Percentiles rank a stretch among this genome's conserved stretches.
These are phyloP conservation scores for Dasyprocta punctata DNA, from an alignment of 2,113 vertebrate genomes.

Conservation along the genomic window DNA sequence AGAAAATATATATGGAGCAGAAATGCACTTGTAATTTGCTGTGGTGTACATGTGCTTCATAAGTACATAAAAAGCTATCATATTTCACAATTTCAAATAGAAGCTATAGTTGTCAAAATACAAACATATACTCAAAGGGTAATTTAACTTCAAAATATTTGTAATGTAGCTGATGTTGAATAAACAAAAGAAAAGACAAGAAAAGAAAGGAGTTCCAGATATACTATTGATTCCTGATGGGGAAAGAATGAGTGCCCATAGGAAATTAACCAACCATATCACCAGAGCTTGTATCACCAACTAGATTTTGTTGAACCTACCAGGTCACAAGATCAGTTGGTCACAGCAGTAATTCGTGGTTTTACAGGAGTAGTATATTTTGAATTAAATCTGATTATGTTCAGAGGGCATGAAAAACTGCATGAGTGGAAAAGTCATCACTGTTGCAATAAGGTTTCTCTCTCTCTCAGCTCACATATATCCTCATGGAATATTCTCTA, in stretches of 20 bases:
- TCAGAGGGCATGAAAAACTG: neutral
- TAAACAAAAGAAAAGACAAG: neutral
- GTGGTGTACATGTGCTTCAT: neutral
- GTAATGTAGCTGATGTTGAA: neutral
- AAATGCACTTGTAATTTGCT: neutral
- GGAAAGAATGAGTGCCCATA: neutral
- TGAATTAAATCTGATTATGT: conserved; percentile 6
- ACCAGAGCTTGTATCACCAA: neutral
- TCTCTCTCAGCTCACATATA: neutral
- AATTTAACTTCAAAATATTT: neutral
- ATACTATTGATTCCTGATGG: neutral
- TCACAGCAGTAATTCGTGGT: neutral
- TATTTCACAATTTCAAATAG: neutral
- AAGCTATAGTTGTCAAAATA: neutral
- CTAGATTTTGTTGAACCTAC: neutral
- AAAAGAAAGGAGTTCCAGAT: neutral
- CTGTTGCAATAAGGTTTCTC: neutral
- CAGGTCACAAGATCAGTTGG: neutral
- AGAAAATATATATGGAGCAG: neutral
- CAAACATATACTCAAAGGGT: neutral
- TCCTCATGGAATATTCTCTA: neutral
- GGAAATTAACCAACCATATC: neutral
- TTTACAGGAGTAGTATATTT: neutral
- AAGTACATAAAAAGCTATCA: neutral
- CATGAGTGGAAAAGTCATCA: neutral